Base-by-base conservation (phyloP, 2,113 vertebrate genomes). In the Tragelaphus strepsiceros region DNA sequence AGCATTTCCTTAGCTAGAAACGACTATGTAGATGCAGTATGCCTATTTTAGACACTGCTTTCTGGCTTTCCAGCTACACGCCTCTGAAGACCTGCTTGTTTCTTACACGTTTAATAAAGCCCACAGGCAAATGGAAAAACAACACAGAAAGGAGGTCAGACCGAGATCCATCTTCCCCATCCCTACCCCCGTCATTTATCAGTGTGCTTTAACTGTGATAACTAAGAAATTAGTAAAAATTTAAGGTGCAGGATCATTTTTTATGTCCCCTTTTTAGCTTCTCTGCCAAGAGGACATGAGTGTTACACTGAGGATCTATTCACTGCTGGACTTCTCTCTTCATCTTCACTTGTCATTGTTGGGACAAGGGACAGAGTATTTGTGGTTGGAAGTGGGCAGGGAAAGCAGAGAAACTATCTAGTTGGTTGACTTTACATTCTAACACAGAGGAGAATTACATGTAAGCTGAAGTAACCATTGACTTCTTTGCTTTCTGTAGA, bases 31-130 rank as follows among this genome's bases (percentile, higher is more conserved):
- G 53, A 82, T 2, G 6, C 4, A 92, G n/a, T 53, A 19, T 4
- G 0, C 15, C 71, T 94, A 39, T 56, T 96, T 96, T 82, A 95
- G 49, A 64, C 21, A 62, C 12, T 58, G 61, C 84, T 95, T 7
- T 92, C 90, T 88, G n/a, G 92, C 94, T 98, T 61, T 56, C 86
- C 3, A 19, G 59, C 95, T 78, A 26, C 32, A 86, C 92, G 85
- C 32, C 88, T 51, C 49, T 35, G 21, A 32, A 22, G 62, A 81
- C 39, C 85, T 95, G 53, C 71, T 22, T 71, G 84, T 86, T 74
- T 97, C 94, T 89, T 98, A 91, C 90, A 98, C 93, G 90, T 97
- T 98, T 98, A 98, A 98, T 97, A 96, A 98, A 90, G 94, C 95
- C 78, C 95, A 88, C 74, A 98, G 98, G 94, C 96, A 98, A 98